Conservation (phyloP, 2,888 invertebrate species). For the Epirrita christyi region DNA sequence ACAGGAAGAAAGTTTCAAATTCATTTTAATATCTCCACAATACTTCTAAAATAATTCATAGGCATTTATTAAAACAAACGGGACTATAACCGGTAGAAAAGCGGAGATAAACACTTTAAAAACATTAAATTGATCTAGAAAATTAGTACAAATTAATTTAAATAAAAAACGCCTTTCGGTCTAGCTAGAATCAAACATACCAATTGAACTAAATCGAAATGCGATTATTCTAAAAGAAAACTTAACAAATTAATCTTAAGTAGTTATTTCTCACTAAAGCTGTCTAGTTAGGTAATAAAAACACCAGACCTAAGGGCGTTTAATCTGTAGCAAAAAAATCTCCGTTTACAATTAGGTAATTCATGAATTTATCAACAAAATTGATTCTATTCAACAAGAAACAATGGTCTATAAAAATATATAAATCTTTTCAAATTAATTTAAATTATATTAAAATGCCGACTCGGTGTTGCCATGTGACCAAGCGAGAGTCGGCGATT, state of each 20-base stretch:
- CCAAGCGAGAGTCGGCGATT: slow-evolving; percentile 30
- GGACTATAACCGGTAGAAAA: slow-evolving; percentile 61
- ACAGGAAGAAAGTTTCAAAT: slow-evolving; percentile 78
- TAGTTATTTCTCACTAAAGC: slow-evolving; percentile 62
- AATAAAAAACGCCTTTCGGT: slow-evolving; percentile 36
- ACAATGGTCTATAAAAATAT: slow-evolving; percentile 82
- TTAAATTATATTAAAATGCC: slow-evolving; percentile 67
- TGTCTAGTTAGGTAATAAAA: slow-evolving; percentile 52
- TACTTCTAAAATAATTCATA: slow-evolving; percentile 76
- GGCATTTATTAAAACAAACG: slow-evolving; percentile 63
- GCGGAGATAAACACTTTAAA: slow-evolving; percentile 47
- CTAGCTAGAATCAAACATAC: slow-evolving; percentile 33
- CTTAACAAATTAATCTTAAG: slow-evolving; percentile 60
- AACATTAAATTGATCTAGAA: slow-evolving; percentile 40
- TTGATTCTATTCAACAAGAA: slow-evolving; percentile 78
- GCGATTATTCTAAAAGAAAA: slow-evolving; percentile 64
- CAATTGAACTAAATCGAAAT: slow-evolving; percentile 44
- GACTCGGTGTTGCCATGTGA: slow-evolving; percentile 46
- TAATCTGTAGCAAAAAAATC: slow-evolving; percentile 46
- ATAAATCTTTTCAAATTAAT: slow-evolving; percentile 72
- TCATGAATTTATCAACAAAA: slow-evolving; percentile 66
- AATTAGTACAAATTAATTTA: slow-evolving; percentile 38
- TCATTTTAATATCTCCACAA: slow-evolving; percentile 82
- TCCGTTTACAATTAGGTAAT: slow-evolving; percentile 47
- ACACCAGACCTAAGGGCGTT: slow-evolving; percentile 50